phyloP scores from a whole-genome alignment of 2,888 invertebrate genomes.

The Coelinius sp. region DNA sequence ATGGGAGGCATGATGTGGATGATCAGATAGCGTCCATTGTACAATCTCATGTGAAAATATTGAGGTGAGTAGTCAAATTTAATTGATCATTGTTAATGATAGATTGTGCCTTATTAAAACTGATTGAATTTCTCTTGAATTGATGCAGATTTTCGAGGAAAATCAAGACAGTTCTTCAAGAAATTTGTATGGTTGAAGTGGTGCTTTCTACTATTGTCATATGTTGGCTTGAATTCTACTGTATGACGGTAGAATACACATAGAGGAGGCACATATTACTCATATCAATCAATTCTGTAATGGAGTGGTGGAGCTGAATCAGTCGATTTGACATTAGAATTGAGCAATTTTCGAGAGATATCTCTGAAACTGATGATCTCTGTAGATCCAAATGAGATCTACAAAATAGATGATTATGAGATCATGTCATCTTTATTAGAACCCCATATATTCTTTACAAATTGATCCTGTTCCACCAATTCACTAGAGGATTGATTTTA shows the following conservation, averaged over 20 bases:
- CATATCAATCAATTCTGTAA: too few species aligned
- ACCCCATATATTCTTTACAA: too few species aligned
- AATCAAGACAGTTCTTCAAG: slow-evolving; percentile 56
- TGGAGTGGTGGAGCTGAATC: too few species aligned
- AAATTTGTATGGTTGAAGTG: slow-evolving; percentile 61
- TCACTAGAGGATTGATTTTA: background rate
- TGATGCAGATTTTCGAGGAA: slow-evolving; percentile 54
- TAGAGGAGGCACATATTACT: background rate
- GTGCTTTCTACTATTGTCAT: slow-evolving; percentile 61
- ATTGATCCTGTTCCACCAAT: background rate
- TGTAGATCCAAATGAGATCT: too few species aligned
- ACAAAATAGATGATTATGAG: too few species aligned
- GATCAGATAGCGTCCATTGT: slow-evolving; percentile 47
- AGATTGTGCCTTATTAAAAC: background rate
- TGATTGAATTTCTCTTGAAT: background rate
- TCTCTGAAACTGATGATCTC: too few species aligned
- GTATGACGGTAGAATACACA: slow-evolving; percentile 55
- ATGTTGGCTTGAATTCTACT: slow-evolving; percentile 61
- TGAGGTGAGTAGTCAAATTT: slow-evolving; percentile 49
- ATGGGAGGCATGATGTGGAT: background rate
- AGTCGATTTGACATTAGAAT: background rate
- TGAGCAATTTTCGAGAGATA: background rate
- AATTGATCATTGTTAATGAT: background rate
- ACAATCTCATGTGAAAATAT: slow-evolving; percentile 46
- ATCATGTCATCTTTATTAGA: too few species aligned